phyloP scores from a whole-genome alignment of 2,888 invertebrate species.

The Escarpia spicata region DNA sequence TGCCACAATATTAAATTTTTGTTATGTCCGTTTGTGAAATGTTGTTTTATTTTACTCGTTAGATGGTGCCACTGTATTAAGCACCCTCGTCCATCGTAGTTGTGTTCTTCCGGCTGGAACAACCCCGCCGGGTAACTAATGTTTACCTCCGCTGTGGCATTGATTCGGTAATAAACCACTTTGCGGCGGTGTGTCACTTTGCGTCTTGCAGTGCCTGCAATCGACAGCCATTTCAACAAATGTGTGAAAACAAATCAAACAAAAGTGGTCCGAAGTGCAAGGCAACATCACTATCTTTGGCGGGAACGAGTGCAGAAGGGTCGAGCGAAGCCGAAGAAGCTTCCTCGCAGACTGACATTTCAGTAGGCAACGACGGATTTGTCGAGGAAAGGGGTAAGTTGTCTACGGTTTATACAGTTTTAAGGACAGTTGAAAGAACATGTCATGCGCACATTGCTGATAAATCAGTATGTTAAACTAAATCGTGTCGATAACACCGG shows the following conservation, averaged over 20 bases:
- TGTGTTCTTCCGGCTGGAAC: neutral
- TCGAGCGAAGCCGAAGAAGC: neutral
- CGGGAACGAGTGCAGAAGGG: constrained; percentile 13
- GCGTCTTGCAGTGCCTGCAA: neutral
- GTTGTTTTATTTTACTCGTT: neutral
- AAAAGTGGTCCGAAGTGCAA: neutral
- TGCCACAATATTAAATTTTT: neutral
- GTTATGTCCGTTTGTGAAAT: neutral
- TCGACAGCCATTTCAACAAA: neutral
- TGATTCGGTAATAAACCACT: neutral
- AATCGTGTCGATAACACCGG: neutral
- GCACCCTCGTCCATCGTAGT: neutral
- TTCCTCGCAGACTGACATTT: neutral
- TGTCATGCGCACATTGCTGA: neutral
- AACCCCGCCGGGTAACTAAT: neutral
- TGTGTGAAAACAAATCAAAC: neutral
- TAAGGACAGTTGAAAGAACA: neutral
- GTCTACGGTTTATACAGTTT: neutral
- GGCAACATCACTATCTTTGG: neutral
- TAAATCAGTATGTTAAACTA: neutral
- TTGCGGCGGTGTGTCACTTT: neutral
- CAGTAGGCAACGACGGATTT: neutral
- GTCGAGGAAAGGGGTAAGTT: neutral
- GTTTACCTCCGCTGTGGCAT: neutral
- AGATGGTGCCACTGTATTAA: neutral